Base-by-base conservation (phyloP, 2,888 invertebrate species). In the Plemyria rubiginata region DNA sequence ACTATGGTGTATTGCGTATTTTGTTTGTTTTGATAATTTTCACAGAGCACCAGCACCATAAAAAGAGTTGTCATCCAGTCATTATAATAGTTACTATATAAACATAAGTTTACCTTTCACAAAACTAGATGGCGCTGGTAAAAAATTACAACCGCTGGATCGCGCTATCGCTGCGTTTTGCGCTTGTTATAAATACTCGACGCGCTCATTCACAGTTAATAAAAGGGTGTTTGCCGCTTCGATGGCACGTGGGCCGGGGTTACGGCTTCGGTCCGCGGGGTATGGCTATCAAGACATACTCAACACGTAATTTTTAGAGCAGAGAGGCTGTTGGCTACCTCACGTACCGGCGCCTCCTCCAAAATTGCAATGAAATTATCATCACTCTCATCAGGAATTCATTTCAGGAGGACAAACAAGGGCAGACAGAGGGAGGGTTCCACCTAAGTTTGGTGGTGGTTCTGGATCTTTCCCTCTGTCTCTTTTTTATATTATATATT, bases 201-300 rank as follows among this genome's bases (percentile, higher is more conserved):
- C 32, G 50, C 52, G 38, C 28, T 28, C 0, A 9, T 0, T 11
- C 11, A 11, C 0, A 13, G 3, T 38, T 12, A 71, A 48, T 71
- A 95, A 95, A 95, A 95, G 95, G 95, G 94, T 95, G 95, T 93
- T 95, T 95, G 94, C 93, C 94, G 93, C 95, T 95, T 95, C 59
- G 80, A 95, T 96, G 94, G 93, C 94, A 95, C 95, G 90, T 88
- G 87, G 80, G 89, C 89, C 86, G 85, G 88, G 88, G 87, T 79
- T 88, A 88, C 86, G 85, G 85, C 76, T 67, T 78, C 78, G 86
- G 87, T 51, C 86, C 86, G 94, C 94, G 95, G 96, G 95, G 96
- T 96, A 96, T 96, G 96, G 95, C 89, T 85, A 96, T 96, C 96
- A 96, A 96, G 95, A 96, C 96, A 96, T 96, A 96, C 96, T 92